Conservation (phyloP, 2,888 invertebrate species). For the Trachelus iudaicus region DNA sequence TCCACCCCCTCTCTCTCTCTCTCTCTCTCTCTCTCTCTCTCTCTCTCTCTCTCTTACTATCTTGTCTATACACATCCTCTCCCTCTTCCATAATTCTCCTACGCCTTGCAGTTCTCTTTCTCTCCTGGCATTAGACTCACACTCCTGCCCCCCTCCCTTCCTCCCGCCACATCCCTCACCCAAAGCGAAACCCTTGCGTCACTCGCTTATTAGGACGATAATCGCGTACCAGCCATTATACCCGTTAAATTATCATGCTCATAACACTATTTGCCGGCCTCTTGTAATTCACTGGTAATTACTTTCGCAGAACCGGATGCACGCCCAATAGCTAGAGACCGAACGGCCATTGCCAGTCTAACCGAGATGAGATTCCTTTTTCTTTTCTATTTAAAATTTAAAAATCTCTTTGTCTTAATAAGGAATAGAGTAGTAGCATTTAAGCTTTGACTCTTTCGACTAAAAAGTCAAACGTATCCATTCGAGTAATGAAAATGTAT, state of each 20-base stretch:
- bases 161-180: conserved; percentile 14
- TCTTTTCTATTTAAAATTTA: background rate
- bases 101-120: conserved; percentile 13
- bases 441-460: background rate
- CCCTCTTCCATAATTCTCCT: conserved; percentile 11
- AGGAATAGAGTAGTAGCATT: background rate
- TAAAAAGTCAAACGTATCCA: background rate
- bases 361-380: background rate
- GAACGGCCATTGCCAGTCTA: background rate
- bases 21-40: conserved; percentile 16
- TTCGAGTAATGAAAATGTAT: background rate
- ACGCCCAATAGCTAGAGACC: conserved; percentile 40
- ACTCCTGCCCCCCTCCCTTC: conserved; percentile 3
- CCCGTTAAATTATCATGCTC: conserved; percentile 58
- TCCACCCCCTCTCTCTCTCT: conserved; percentile 6
- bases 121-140: conserved; percentile 1
- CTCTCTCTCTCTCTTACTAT: conserved; percentile 28
- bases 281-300: conserved; percentile 58
- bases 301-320: conserved; percentile 54
- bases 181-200: conserved; percentile 51
- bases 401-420: background rate
- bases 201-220: conserved; percentile 63
- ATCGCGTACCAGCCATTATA: conserved; percentile 58
- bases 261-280: conserved; percentile 45
- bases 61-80: background rate